Percentiles rank a stretch among this genome's conserved stretches.
Conservation (phyloP, 2,888 invertebrate species). For the Seira ritae region DNA sequence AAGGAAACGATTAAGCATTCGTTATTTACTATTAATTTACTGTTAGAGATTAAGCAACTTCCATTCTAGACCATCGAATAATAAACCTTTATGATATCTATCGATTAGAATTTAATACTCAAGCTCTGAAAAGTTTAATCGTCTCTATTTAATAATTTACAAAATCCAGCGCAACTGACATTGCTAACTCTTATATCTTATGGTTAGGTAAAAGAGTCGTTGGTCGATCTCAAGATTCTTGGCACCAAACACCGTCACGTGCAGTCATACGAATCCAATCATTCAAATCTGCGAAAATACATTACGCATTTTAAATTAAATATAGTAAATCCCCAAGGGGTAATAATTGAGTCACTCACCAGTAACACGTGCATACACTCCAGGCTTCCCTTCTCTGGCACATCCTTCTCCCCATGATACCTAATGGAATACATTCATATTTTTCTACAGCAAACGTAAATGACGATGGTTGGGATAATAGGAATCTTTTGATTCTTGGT, state of each 20-base stretch:
- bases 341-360: conserved; percentile 35
- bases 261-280: conserved; percentile 70
- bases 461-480: neutral
- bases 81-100: no score
- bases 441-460: no score
- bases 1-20: conserved; percentile 40
- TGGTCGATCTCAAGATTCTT: conserved; percentile 9
- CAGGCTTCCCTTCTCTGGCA: conserved; percentile 67
- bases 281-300: conserved; percentile 60
- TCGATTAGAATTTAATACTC: no score
- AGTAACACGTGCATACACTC: conserved; percentile 67
- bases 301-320: no score
- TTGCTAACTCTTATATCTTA: no score
- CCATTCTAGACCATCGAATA: no score
- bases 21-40: no score
- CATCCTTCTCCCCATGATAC: conserved; percentile 69
- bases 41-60: no score
- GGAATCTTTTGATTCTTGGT: neutral
- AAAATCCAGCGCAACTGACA: no score
- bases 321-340: neutral
- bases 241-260: conserved; percentile 63
- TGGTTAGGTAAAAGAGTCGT: no score
- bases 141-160: no score
- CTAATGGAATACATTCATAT: neutral
- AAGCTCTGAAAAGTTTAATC: no score